Conservation (phyloP, 37 sponge, comb jelly and placozoan genomes). For the Chondrilla cf. caribensis region DNA sequence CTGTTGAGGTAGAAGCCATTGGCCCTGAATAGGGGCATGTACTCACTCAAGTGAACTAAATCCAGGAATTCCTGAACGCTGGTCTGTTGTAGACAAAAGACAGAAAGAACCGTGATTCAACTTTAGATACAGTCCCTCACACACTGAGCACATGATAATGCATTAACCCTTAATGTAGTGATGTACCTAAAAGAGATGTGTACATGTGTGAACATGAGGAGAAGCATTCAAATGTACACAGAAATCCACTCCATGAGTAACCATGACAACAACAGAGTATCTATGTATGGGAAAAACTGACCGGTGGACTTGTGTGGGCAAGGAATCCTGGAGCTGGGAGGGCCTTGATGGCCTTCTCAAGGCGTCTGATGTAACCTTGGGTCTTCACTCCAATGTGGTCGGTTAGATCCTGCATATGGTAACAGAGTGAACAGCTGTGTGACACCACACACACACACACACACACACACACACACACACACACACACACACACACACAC, state of each 20-base stretch:
- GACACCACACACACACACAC: too few species aligned
- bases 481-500: not conserved
- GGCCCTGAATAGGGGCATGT: conserved; percentile 37
- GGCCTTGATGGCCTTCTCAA: conserved; percentile 53
- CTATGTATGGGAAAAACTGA: too few species aligned
- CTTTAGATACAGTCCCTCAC: not conserved
- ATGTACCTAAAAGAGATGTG: too few species aligned
- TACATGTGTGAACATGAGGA: too few species aligned
- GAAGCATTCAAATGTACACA: too few species aligned
- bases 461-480: too few species aligned
- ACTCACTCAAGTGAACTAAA: conserved; percentile 31
- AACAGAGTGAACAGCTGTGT: too few species aligned
- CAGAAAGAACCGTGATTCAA: not conserved
- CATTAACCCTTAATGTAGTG: too few species aligned
- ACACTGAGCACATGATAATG: not conserved
- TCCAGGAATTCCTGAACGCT: conserved; percentile 46
- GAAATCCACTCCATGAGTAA: too few species aligned
- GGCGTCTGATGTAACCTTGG: conserved; percentile 44
- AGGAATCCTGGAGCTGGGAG: conserved; percentile 45
- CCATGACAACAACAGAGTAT: too few species aligned
- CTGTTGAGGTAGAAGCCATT: conserved; percentile 49
- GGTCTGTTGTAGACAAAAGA: conserved; percentile 13
- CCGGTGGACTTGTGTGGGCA: conserved; percentile 37
- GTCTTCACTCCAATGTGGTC: conserved; percentile 57
- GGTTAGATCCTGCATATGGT: conserved; percentile 44